These are phyloP conservation scores for Calephelis virginiensis DNA, from an alignment of 1,140 invertebrate genomes.

Conservation along the genomic window DNA sequence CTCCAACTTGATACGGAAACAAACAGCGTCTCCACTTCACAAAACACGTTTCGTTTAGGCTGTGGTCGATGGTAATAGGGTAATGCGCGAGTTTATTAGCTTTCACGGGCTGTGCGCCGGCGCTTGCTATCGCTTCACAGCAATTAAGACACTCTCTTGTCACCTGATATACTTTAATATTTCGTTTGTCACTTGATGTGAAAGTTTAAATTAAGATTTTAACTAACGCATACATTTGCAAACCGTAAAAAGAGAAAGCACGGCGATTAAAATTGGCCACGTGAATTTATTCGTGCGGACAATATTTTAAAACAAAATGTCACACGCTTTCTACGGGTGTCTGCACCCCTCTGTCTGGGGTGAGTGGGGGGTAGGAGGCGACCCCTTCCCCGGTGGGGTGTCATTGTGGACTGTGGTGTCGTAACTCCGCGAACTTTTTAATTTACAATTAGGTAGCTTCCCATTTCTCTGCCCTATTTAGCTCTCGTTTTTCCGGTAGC, in stretches of 20 bases:
- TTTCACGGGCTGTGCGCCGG: slow-evolving; percentile 65
- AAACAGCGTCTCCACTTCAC: slow-evolving; percentile 37
- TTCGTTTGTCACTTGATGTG: slow-evolving; percentile 31
- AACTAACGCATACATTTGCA: slow-evolving; percentile 35
- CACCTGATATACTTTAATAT: slow-evolving; percentile 28
- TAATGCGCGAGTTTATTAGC: slow-evolving; percentile 54
- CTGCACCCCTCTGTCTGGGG: slow-evolving; percentile 45
- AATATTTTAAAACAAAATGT: slow-evolving; percentile 79
- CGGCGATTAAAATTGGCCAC: slow-evolving; percentile 73
- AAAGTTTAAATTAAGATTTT: slow-evolving; percentile 30
- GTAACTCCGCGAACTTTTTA: slow-evolving; percentile 78
- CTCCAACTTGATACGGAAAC: slow-evolving; percentile 29
- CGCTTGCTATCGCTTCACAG: slow-evolving; percentile 50
- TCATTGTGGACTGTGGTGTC: slow-evolving; percentile 77
- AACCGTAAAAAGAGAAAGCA: slow-evolving; percentile 60
- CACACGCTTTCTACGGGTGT: slow-evolving; percentile 75
- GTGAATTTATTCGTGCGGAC: slow-evolving; percentile 74
- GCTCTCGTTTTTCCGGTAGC: slow-evolving; percentile 71
- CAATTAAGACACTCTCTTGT: slow-evolving; percentile 56
- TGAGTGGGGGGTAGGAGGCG: slow-evolving; percentile 34
- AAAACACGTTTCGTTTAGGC: slow-evolving; percentile 30
- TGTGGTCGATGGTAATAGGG: slow-evolving; percentile 52
- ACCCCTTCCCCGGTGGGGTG: slow-evolving; percentile 53
- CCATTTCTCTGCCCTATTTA: slow-evolving; percentile 78
- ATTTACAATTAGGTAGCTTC: slow-evolving; percentile 78